Evolutionary conservation across 2,113 vertebrate species (phyloP).

Genomic region (Vulpes ferrilata): DNA sequence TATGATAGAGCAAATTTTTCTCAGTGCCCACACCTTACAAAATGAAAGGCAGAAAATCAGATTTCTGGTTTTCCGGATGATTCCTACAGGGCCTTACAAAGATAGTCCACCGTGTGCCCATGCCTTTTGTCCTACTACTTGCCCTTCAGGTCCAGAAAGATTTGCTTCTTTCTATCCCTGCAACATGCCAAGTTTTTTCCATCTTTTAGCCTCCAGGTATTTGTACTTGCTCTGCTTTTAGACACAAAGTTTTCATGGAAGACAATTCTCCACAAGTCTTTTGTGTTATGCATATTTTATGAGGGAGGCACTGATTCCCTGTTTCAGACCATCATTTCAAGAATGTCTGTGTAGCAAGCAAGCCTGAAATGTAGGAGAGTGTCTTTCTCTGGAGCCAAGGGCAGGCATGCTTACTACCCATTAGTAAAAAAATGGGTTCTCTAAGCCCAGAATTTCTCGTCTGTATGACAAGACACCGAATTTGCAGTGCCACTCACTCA

Average conservation of each 20-base stretch:
- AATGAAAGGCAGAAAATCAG: neutral
- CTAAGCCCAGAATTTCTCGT: neutral
- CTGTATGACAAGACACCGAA: fast-evolving
- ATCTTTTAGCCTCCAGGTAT: neutral
- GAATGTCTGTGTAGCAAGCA: neutral
- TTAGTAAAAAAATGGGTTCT: neutral
- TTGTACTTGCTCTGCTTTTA: neutral
- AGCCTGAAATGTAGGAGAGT: too few species aligned
- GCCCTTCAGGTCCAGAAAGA: neutral
- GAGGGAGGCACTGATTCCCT: fast-evolving
- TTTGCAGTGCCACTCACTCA: fast-evolving
- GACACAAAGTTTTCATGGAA: fast-evolving
- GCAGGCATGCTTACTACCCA: fast-evolving
- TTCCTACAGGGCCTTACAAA: neutral
- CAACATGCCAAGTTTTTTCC: neutral
- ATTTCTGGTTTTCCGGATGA: neutral
- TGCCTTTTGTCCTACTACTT: neutral
- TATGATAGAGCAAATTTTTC: neutral
- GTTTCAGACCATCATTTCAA: neutral
- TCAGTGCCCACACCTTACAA: neutral
- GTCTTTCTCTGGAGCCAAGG: neutral
- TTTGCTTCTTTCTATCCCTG: neutral
- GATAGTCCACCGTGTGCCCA: fast-evolving
- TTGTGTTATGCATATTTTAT: neutral
- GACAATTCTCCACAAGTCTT: neutral